phyloP scores from a whole-genome alignment of 2,113 vertebrate species.

The Sceloporus tristichus region DNA sequence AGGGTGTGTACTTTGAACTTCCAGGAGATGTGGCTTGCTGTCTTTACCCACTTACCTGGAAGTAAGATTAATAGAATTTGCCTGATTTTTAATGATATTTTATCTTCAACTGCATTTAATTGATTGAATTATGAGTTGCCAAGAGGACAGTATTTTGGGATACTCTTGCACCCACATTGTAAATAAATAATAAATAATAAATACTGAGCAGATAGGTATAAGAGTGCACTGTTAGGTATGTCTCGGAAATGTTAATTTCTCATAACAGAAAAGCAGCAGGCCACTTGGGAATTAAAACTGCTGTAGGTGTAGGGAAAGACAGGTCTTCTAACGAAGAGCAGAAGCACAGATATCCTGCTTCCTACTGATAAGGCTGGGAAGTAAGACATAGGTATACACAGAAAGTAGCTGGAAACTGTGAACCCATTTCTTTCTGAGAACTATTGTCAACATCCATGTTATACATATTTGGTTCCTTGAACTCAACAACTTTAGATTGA shows the following conservation, averaged over 20 bases:
- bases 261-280: background rate
- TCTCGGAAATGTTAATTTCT: background rate
- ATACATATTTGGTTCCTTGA: background rate
- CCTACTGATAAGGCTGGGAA: background rate
- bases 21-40: background rate
- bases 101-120: background rate
- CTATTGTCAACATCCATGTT: fast-evolving
- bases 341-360: background rate
- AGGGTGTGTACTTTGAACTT: background rate
- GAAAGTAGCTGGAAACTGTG: background rate
- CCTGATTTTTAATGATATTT: background rate
- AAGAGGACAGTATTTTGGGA: background rate
- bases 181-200: background rate
- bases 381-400: background rate
- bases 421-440: background rate
- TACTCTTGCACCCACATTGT: background rate
- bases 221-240: background rate
- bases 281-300: background rate
- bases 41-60: background rate
- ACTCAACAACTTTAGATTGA: background rate
- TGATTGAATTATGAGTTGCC: background rate
- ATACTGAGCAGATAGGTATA: background rate
- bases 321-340: background rate
- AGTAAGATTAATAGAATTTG: background rate
- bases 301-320: background rate